Base-by-base conservation (phyloP, 2,797 vertebrate species). In the Potorous gilbertii region DNA sequence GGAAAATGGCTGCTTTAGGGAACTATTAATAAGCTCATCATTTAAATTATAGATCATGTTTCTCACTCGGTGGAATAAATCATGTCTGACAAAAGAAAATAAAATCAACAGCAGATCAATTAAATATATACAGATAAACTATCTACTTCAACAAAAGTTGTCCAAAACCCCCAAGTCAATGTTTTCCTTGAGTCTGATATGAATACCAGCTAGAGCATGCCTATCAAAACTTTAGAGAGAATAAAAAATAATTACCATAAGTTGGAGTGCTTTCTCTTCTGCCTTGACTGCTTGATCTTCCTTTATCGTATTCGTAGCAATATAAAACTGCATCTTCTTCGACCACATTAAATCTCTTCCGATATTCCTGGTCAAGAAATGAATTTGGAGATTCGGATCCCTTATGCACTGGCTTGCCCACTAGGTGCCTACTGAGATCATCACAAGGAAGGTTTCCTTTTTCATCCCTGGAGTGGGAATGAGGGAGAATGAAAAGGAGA, bases 241-340 rank as follows among this genome's bases (percentile, higher is more conserved):
- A 96, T 40, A 93, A 81, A 97, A 95, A 29, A 56, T 52, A 90
- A 46, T 93, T 99, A 99, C 99, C 99, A 34, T 99, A 99, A 55
- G 99, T 99, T 0, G 99, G 99, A 1, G 99, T 99, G 98, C 99
- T 99, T 98, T 99, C 99, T 97, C 99, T 99, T 98, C 99, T 99
- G 95, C 99, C 99, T 62, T 99, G 99, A 92, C 99, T 99, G 91
- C 99, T 99, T 95, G 99, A 99, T 97, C 99, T 99, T 99, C 99
- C 99, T 97, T 99, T 99, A 96, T 99, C 99, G 62, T 99, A 99
- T 98, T 99, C 99, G 92, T 99, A 99, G 98, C 99, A 99, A 98
- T 99, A 99, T 10, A 99, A 98, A 95, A 99, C 99, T 1, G 99
- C 98, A 98, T 99, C 99, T 98, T 99, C 99, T 98, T 99, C 99